Evolutionary conservation across 2,888 invertebrate genomes (phyloP).

Genomic region (Agonopterix arenella): DNA sequence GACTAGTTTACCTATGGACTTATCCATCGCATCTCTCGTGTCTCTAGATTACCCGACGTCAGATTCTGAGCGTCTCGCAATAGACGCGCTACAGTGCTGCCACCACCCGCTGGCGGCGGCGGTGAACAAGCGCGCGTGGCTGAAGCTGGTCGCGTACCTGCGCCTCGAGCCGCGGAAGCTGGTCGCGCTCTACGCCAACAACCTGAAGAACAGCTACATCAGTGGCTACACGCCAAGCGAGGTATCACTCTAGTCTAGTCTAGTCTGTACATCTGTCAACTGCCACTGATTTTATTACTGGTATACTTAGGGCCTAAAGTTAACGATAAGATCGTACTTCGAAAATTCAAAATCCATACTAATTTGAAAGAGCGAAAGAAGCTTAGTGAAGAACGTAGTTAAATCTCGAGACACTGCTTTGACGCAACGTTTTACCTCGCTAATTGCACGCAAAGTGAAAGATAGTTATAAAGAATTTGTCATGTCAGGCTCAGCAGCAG

Average conservation of each 20-base stretch:
- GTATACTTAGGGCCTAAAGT: too few species aligned
- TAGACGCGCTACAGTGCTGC: slow-evolving; percentile 82
- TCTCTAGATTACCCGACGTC: slow-evolving; percentile 49
- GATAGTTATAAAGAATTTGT: too few species aligned
- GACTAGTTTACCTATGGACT: too few species aligned
- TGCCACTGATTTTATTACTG: too few species aligned
- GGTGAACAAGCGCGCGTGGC: slow-evolving; percentile 81
- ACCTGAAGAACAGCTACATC: slow-evolving; percentile 79
- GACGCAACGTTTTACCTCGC: too few species aligned
- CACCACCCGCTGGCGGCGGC: slow-evolving; percentile 84
- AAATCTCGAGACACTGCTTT: too few species aligned
- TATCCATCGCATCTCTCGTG: background rate
- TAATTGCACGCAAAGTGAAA: too few species aligned
- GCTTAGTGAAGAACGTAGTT: too few species aligned
- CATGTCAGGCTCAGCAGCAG: too few species aligned
- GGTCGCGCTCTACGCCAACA: slow-evolving; percentile 73
- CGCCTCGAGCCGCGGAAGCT: slow-evolving; percentile 77
- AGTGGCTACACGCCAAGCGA: slow-evolving; percentile 62
- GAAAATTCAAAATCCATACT: too few species aligned
- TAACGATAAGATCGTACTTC: too few species aligned
- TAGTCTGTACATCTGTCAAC: background rate
- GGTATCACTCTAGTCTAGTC: slow-evolving; percentile 29
- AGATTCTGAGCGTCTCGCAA: slow-evolving; percentile 78
- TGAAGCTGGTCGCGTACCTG: slow-evolving; percentile 76
- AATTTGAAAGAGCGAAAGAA: too few species aligned